Conservation (phyloP, 2,113 vertebrate species). For the Emydocephalus ijimae region DNA sequence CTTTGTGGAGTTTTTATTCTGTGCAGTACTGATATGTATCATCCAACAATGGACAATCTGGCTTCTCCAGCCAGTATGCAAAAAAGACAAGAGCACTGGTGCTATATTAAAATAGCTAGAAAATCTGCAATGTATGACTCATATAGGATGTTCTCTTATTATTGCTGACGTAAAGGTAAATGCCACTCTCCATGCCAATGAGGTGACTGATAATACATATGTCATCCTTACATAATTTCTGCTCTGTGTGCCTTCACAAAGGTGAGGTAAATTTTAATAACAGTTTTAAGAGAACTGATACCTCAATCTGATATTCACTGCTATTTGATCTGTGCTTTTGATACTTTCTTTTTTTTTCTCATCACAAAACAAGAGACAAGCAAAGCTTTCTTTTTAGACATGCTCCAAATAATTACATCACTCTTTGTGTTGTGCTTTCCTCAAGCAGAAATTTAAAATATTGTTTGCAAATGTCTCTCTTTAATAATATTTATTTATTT, state of each 20-base stretch:
- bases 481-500: neutral
- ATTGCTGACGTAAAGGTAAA: neutral
- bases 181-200: neutral
- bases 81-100: neutral
- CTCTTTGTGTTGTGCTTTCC: neutral
- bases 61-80: neutral
- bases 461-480: constrained; percentile 14
- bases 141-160: neutral
- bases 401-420: neutral
- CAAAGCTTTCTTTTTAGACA: neutral
- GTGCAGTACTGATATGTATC: neutral
- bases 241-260: neutral
- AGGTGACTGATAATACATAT: neutral
- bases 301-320: neutral
- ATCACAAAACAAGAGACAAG: neutral
- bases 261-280: neutral
- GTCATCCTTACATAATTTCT: neutral
- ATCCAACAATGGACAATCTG: neutral
- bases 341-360: neutral
- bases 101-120: neutral
- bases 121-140: neutral
- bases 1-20: neutral
- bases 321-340: neutral
- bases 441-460: constrained; percentile 1
- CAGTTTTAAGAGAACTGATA: neutral